Percentiles rank a stretch among this genome's conserved stretches.
Evolutionary conservation across 2,113 vertebrate species (phyloP).

Genomic region (Alligator sinensis): DNA sequence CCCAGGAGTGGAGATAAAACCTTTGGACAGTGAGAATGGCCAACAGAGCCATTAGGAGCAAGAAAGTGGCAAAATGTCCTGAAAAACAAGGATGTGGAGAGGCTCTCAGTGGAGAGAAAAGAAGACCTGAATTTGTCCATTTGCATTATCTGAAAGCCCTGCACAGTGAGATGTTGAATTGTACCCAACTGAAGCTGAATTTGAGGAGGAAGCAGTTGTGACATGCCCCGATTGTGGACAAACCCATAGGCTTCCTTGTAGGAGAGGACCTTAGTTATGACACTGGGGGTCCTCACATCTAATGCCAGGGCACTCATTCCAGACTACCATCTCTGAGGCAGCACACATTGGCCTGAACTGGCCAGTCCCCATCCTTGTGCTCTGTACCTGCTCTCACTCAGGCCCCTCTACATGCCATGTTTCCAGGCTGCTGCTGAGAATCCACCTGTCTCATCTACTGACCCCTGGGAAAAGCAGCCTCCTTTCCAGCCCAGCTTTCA

Average conservation of each 20-base stretch:
- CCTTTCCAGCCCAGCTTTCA: too few relatives aligned
- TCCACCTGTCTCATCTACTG: too few relatives aligned
- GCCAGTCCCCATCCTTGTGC: too few relatives aligned
- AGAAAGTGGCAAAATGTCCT: not conserved
- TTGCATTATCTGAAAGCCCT: not conserved
- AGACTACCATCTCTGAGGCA: too few relatives aligned
- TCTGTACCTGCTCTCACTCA: too few relatives aligned
- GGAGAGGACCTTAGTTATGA: not conserved
- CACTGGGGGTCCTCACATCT: too few relatives aligned
- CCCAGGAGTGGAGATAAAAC: not conserved
- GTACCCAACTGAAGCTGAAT: not conserved
- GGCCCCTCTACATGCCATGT: too few relatives aligned
- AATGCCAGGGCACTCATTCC: too few relatives aligned
- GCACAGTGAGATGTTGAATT: not conserved
- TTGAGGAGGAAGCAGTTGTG: not conserved
- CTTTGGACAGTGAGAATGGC: not conserved
- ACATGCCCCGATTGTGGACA: not conserved
- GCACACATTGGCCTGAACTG: too few relatives aligned
- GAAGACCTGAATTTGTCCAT: not conserved
- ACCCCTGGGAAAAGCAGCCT: too few relatives aligned
- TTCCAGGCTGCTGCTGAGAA: too few relatives aligned
- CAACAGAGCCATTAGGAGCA: rapidly evolving
- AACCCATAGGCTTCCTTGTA: not conserved
- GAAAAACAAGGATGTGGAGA: not conserved
- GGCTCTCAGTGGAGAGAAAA: not conserved